Evolutionary conservation across 2,888 invertebrate genomes (phyloP).

Genomic region (Phyllotreta striolata): DNA sequence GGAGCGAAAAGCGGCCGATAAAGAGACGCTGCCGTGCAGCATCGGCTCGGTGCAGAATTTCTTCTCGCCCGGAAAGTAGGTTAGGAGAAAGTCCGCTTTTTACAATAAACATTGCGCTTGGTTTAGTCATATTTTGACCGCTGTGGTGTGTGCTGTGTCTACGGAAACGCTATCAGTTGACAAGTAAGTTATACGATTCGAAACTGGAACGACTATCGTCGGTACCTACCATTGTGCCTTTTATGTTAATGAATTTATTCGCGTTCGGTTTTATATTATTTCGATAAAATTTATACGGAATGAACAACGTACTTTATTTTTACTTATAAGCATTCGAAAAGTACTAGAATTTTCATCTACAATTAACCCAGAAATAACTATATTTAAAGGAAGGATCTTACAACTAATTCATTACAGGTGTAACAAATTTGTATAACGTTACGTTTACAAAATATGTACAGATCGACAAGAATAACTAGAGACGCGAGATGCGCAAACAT

Average conservation of each 20-base stretch:
- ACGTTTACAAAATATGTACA: too few species aligned
- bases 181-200: conserved; percentile 9
- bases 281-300: too few species aligned
- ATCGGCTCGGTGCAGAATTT: conserved; percentile 34
- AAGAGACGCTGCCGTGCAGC: conserved; percentile 31
- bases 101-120: conserved; percentile 54
- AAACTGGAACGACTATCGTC: neutral
- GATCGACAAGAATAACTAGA: too few species aligned
- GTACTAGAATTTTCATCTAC: too few species aligned
- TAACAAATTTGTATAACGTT: too few species aligned
- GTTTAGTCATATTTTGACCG: conserved; percentile 57
- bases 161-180: conserved; percentile 2
- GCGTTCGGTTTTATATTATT: neutral
- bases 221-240: neutral
- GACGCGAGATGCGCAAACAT: too few species aligned
- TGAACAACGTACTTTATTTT: too few species aligned
- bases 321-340: too few species aligned
- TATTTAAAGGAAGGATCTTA: too few species aligned
- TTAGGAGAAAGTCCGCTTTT: conserved; percentile 61
- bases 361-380: too few species aligned
- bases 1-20: conserved; percentile 22
- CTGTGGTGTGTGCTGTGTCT: conserved; percentile 46
- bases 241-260: neutral
- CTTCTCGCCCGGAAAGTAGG: conserved; percentile 54
- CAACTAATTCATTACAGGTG: too few species aligned